Percentiles rank a stretch among this genome's conserved stretches.
Evolutionary conservation across 1,140 invertebrate genomes (phyloP).

Genomic region (Drosophila paulistorum): DNA sequence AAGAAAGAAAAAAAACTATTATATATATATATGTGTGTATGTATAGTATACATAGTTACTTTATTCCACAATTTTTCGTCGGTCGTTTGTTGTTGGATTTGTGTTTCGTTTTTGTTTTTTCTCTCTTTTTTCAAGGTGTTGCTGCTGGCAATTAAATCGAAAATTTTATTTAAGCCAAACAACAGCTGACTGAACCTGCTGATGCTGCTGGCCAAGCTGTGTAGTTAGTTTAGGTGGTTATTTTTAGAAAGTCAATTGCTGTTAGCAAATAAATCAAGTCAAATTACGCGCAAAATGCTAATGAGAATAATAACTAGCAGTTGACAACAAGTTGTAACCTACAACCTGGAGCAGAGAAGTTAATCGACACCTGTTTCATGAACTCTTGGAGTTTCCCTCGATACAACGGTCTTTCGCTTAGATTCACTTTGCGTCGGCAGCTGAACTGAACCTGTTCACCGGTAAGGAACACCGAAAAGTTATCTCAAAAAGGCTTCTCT

Average conservation of each 20-base stretch:
- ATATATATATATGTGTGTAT: not conserved
- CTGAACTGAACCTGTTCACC: not conserved
- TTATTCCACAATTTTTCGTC: constrained; percentile 9
- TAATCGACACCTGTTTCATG: not conserved
- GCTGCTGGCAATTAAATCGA: constrained; percentile 56
- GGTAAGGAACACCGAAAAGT: not conserved
- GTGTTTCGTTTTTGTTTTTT: constrained; percentile 42
- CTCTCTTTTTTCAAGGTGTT: constrained; percentile 58
- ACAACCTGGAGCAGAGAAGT: too few relatives aligned
- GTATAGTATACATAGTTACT: not conserved
- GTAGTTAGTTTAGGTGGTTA: constrained; percentile 16
- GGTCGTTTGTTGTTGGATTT: not conserved
- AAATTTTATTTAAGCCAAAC: constrained; percentile 37
- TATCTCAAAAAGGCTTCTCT: constrained; percentile 3
- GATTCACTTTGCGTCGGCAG: not conserved
- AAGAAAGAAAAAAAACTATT: not conserved
- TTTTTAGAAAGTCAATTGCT: constrained; percentile 56
- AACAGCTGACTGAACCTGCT: constrained; percentile 47
- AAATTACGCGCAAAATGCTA: constrained; percentile 28
- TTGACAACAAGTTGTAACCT: not conserved
- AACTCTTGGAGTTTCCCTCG: not conserved
- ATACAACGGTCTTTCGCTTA: not conserved
- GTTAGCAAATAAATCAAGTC: constrained; percentile 23
- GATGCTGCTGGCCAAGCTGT: constrained; percentile 19
- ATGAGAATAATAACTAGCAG: constrained; percentile 10